phyloP scores from a whole-genome alignment of 2,797 vertebrate genomes.

The Hylomyscus alleni region DNA sequence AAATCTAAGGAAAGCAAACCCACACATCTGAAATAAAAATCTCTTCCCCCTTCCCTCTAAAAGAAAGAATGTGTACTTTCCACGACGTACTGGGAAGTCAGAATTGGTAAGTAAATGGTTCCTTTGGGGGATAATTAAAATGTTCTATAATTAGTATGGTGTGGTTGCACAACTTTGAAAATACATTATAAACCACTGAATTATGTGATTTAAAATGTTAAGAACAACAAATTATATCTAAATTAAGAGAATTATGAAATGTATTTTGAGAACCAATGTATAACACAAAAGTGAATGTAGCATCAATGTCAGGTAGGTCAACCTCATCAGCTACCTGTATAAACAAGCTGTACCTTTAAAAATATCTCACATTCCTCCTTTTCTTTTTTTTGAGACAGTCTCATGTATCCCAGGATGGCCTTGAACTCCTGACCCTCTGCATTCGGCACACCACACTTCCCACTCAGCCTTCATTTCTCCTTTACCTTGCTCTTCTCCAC shows the following conservation, averaged over 20 bases:
- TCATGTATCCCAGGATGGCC: background rate
- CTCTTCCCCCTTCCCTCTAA: background rate
- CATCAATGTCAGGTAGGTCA: background rate
- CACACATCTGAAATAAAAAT: constrained; percentile 40
- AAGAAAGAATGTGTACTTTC: background rate
- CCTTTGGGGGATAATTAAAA: background rate
- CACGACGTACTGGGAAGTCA: background rate
- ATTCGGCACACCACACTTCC: background rate
- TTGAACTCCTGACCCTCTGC: background rate
- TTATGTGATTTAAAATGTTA: background rate
- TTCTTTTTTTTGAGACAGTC: background rate
- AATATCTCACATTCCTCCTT: background rate
- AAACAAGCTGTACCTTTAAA: background rate
- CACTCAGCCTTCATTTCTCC: constrained; percentile 8
- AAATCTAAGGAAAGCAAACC: background rate
- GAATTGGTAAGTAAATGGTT: background rate
- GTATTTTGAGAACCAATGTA: background rate
- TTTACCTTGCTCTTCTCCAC: constrained; percentile 42
- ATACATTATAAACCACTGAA: constrained; percentile 20
- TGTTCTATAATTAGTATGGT: constrained; percentile 1
- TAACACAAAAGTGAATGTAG: background rate
- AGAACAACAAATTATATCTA: constrained; percentile 19
- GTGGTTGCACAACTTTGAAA: constrained; percentile 11
- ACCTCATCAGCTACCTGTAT: background rate
- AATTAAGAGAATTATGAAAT: background rate